Conservation (phyloP, 2,113 vertebrate genomes). For the Amia ocellicauda region DNA sequence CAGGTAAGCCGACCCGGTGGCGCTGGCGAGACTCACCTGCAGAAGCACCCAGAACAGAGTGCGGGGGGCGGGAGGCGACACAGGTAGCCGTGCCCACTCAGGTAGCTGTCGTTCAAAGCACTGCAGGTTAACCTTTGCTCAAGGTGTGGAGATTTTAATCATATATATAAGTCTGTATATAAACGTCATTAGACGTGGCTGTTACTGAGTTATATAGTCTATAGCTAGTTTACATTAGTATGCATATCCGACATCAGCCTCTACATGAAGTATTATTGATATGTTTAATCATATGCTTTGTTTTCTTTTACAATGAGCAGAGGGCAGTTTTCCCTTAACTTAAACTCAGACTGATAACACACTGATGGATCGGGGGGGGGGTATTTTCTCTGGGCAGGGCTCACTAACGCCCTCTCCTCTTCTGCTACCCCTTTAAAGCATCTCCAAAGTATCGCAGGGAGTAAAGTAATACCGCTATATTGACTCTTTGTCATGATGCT, state of each 20-base stretch:
- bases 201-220: too few relatives aligned
- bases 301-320: neutral
- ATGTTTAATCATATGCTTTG: neutral
- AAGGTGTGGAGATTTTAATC: neutral
- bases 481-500: too few relatives aligned
- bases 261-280: conserved; percentile 2
- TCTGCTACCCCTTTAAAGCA: too few relatives aligned
- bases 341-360: neutral
- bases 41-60: conserved; percentile 2
- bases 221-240: neutral
- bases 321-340: neutral
- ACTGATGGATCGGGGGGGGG: too few relatives aligned
- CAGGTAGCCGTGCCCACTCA: too few relatives aligned
- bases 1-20: conserved; percentile 24
- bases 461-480: too few relatives aligned
- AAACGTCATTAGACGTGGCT: too few relatives aligned
- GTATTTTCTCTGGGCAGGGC: too few relatives aligned
- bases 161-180: too few relatives aligned
- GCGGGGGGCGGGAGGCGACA: conserved; percentile 15
- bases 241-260: neutral
- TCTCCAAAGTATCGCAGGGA: too few relatives aligned
- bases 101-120: neutral
- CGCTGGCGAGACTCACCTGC: conserved; percentile 16
- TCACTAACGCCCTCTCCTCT: too few relatives aligned
- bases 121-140: neutral